These are phyloP conservation scores for Ictalurus furcatus DNA, from an alignment of 2,113 vertebrate genomes.

Conservation along the genomic window DNA sequence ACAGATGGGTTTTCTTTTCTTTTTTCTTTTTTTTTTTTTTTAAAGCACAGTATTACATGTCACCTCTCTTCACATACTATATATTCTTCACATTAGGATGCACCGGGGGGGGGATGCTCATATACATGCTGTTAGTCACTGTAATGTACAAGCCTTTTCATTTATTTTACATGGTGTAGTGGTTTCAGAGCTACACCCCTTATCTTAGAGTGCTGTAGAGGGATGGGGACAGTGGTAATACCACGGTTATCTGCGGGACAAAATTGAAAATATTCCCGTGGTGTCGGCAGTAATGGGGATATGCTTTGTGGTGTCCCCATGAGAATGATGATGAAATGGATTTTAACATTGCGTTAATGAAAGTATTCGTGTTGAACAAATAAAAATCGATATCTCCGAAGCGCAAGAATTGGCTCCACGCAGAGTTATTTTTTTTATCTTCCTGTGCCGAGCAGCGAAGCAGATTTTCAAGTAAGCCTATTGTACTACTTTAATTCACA, in stretches of 20 bases:
- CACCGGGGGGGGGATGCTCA: too few relatives aligned
- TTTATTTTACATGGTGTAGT: not conserved
- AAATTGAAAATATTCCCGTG: constrained; percentile 24
- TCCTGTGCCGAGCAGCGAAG: not conserved
- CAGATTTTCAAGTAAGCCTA: not conserved
- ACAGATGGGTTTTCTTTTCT: not conserved
- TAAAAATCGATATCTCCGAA: constrained; percentile 6
- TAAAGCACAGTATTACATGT: not conserved
- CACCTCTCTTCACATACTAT: not conserved
- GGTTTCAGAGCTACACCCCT: constrained; percentile 5
- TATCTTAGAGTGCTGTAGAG: constrained; percentile 20
- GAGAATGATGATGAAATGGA: constrained; percentile 15
- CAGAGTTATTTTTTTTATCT: not conserved
- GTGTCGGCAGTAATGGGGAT: constrained; percentile 2
- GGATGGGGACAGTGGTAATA: constrained; percentile 10
- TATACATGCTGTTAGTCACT: not conserved
- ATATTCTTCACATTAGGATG: not conserved
- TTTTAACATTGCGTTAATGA: constrained; percentile 17
- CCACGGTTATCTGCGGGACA: not conserved
- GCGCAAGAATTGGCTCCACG: not conserved
- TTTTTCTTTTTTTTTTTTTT: too few relatives aligned
- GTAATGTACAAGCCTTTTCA: not conserved
- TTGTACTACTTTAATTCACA: not conserved
- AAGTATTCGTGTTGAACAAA: constrained; percentile 6
- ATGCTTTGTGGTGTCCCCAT: not conserved